Evolutionary conservation across 2,113 vertebrate genomes (phyloP), one percentile per base, ranked within the genome.

Genomic region (Periophthalmus modestus): DNA sequence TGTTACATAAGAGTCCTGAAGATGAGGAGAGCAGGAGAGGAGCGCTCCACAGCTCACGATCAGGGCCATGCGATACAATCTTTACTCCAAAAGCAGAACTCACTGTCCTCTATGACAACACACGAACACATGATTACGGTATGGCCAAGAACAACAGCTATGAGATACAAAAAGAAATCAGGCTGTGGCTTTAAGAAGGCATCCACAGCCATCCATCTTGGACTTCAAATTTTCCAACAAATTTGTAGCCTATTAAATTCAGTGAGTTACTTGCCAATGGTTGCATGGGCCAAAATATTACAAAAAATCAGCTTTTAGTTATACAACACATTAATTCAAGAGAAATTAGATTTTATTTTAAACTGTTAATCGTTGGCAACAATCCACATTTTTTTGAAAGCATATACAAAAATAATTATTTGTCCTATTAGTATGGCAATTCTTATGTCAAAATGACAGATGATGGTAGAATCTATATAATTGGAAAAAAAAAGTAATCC

Each of bases 1-100:
- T 2, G 61, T 89, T 91, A 85, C 65, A 72, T 85, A 92, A 90
- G 66, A 43, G 14, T 15, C 66, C 46, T 71, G 59, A 89, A 71
- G 80, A 79, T 21, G 18, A 74, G 39, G 9, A 83, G 43, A 54
- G 34, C 65, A 57, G 57, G 55, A 68, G 68, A 69, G 58, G 33
- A 77, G 46, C 63, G 75, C 43, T 75, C 18, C 24, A 48, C 21
- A 68, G 61, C 0, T 18, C 61, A 69, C 5, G 61, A 82, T 48
- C 54, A 18, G 66, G 46, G 77, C 9, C 21, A 67, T 0, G 15
- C 28, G 78, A 66, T 73, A 36, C 39, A 48, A 24, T 73, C 69
- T 57, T 78, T 55, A 39, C 62, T 46, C 69, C 18, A 15, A 36
- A 73, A 70, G 68, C 34, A 79, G 59, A 61, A 75, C 68, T 59